Percentiles rank a stretch among this genome's conserved stretches.
phyloP scores from a whole-genome alignment of 1,140 invertebrate genomes.

The Drosophila sulfurigaster region DNA sequence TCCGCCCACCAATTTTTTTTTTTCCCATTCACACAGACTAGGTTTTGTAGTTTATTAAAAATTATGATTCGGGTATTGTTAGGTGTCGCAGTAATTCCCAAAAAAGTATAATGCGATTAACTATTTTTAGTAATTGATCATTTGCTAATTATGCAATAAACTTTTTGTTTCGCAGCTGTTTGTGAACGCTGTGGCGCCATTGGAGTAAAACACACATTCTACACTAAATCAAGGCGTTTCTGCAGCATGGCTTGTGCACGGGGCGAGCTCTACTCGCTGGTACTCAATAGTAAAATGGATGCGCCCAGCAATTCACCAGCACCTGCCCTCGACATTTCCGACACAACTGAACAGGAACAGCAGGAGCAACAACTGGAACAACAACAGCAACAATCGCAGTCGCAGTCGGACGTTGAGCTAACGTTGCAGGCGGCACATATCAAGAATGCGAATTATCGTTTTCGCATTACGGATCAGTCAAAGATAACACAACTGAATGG shows the following conservation, averaged over 20 bases:
- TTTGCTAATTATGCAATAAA: too few relatives aligned
- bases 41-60: too few relatives aligned
- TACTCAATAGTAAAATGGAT: conserved; percentile 80
- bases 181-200: conserved; percentile 95
- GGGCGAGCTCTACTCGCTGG: conserved; percentile 85
- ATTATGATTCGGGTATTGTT: neutral
- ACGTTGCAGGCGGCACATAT: conserved; percentile 77
- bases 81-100: neutral
- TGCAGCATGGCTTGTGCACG: conserved; percentile 92
- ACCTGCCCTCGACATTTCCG: conserved; percentile 46
- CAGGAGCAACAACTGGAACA: conserved; percentile 30
- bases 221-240: conserved; percentile 93
- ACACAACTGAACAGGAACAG: conserved; percentile 18
- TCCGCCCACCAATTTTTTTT: too few relatives aligned
- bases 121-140: neutral
- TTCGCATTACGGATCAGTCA: conserved; percentile 82
- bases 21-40: too few relatives aligned
- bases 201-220: conserved; percentile 95
- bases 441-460: conserved; percentile 84
- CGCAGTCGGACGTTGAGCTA: conserved; percentile 73
- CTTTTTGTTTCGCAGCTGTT: conserved; percentile 87
- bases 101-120: neutral
- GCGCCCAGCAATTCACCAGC: conserved; percentile 65
- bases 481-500: conserved; percentile 83
- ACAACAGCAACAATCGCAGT: conserved; percentile 52